Evolutionary conservation across 2,113 vertebrate species (phyloP), one percentile per base, ranked within the genome.

Genomic region (Chiloscyllium plagiosum): DNA sequence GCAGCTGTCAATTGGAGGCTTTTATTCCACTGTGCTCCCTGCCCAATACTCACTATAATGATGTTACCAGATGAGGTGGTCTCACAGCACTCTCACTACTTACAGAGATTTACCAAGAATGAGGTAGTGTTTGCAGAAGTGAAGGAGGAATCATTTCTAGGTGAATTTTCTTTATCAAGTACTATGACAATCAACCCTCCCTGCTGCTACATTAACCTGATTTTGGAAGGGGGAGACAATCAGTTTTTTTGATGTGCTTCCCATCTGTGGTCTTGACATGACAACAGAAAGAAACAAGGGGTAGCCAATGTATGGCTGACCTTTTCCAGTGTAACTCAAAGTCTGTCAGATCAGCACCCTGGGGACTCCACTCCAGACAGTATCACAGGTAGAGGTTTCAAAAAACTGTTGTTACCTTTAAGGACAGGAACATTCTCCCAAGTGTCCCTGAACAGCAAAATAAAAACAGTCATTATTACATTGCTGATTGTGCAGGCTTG

Each of bases 1-100:
- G 96, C 76, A 96, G 96, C 95, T 95, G 65, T 83, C 96, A 96
- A 72, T 80, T 69, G 96, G 96, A 96, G 96, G 94, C 96, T 96
- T 96, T 61, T 94, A 96, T 95, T 96, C 96, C 94, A 29, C 78
- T 96, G 96, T 95, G 96, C 12, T 72, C 68, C 42, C 42, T 33
- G 12, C 12, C 42, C 94, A 10, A 12, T 33, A 15, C 37, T 66
- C 42, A 69, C 17, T 1, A 4, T 72, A 72, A 95, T 6, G 20
- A 95, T 50, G 10, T 52, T 29, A 72, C 2, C 12, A 95, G 12
- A 2, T 42, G 13, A 52, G 69, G 22, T 29, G 17, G 94, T 95
- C 17, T 72, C 72, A 33, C 33, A 47, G 29, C 65, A 68, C n/a
- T 47, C 56, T 66, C 66, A 68, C 42, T 42, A 70, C 47, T 70